Evolutionary conservation across 2,113 vertebrate species (phyloP).

Genomic region (Amia ocellicauda): DNA sequence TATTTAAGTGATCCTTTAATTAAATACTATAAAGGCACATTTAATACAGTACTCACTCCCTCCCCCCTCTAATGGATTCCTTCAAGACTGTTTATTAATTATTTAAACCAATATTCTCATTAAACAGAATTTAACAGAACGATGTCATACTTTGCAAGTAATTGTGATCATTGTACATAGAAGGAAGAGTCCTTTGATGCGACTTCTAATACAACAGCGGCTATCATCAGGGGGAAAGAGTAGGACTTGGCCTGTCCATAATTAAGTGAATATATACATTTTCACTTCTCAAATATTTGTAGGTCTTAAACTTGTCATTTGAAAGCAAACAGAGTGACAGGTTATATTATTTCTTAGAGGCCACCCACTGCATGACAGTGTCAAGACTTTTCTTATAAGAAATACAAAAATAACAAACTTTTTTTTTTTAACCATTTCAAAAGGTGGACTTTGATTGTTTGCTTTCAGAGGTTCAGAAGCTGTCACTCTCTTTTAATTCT

Average conservation of each 20-base stretch:
- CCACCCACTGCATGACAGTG: constrained; percentile 37
- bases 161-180: constrained; percentile 22
- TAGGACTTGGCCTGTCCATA: constrained; percentile 17
- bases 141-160: too few species aligned
- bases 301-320: constrained; percentile 33
- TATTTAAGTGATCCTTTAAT: constrained; percentile 38
- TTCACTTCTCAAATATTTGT: constrained; percentile 50
- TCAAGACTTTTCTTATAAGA: constrained; percentile 33
- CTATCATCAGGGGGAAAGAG: constrained; percentile 31
- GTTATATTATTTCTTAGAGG: constrained; percentile 17
- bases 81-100: constrained; percentile 32
- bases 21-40: constrained; percentile 59
- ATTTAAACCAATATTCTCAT: constrained; percentile 32
- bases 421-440: too few species aligned
- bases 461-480: too few species aligned
- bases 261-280: constrained; percentile 50
- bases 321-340: constrained; percentile 23
- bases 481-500: too few species aligned
- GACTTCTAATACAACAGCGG: constrained; percentile 19
- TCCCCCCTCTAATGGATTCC: constrained; percentile 33
- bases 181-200: constrained; percentile 36
- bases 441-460: too few species aligned
- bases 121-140: constrained; percentile 25
- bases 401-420: too few species aligned
- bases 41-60: constrained; percentile 52